Base-by-base conservation (phyloP, 37 sponge, comb jelly and placozoan species). In the Aplysina aerophoba region DNA sequence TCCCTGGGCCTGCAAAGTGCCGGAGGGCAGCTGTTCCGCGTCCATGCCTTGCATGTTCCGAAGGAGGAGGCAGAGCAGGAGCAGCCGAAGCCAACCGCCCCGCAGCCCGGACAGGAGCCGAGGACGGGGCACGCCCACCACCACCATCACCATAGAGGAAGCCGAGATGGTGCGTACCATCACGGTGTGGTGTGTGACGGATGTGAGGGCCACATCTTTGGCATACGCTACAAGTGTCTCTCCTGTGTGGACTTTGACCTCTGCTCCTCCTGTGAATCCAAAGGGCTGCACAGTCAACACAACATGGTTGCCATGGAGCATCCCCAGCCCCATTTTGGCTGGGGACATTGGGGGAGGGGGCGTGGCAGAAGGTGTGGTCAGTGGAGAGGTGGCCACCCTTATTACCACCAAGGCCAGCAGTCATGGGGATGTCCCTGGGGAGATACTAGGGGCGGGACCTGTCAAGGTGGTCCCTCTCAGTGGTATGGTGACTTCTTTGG, bases 221-320 rank as follows among this genome's bases (percentile, higher is more conserved):
- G 94, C 38, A 60, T 55, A 0, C 90, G 94, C 44, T 93, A 75
- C 86, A 93, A 93, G 79, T 93, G 94, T 65, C 79, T 85, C 30
- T 41, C 79, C 17, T 93, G 94, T 79, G 69, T 72, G 6, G 94
- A 93, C 83, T 93, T 86, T 56, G 94, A 93, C 57, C 88, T 93
- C 25, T 93, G 94, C 62, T 85, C 85, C 56, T 19, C 55, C 21
- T 93, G 94, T 88, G 91, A 93, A 57, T 66, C 62, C 0, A 87
- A 90, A 28, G 94, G 94, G 4, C 37, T 82, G 1, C 94, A 93
- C 50, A 56, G 74, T 25, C 75, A 81, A 4, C 94, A 93, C 82
- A 88, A 85, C 83, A 90, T 93, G 91, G 87, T 83, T 2, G 55
- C 84, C 58, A 82, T 90, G 59, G 74, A 88, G 14, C 50, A 77